Evolutionary conservation across 2,888 invertebrate genomes (phyloP), one percentile per base, ranked within the genome.

Genomic region (Actias luna): DNA sequence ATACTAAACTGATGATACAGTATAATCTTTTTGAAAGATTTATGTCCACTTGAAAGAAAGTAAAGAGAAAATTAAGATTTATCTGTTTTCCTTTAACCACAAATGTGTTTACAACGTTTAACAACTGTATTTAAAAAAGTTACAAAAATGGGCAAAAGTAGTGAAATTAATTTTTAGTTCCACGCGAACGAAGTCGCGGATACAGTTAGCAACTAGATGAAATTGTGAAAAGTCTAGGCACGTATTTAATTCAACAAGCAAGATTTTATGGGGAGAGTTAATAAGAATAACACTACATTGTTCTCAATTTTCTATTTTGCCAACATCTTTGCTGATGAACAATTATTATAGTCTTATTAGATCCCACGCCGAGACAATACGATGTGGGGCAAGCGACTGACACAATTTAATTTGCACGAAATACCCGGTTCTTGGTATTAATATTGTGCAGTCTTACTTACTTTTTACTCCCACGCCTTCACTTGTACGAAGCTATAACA

Each of bases 361-460:
- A 79, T 91, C 91, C 81, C 92, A 91, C 92, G 89, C 73, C 74
- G 72, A 82, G 76, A 92, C 92, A 92, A 92, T 92, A 76, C 85
- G 78, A 90, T 88, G 90, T 92, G 87, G 91, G 87, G 85, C 89
- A 89, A 85, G 84, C 84, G 85, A 83, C 88, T 90, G 91, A 89
- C 91, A 92, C 89, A 87, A 90, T 90, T 92, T 82, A 85, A 87
- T 90, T 88, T 86, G 83, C 82, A 80, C 84, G 82, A 86, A 88
- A 83, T 79, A 82, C 76, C 71, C 76, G 71, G 68, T 70, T 73
- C 72, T 71, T 72, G 75, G 52, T 77, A 78, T 74, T 83, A 63
- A 59, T 80, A 80, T 79, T 80, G 76, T 80, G 76, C 75, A 75
- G 69, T 74, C 80, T 64, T 58, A 64, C 63, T 75, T 69, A 71